These are phyloP conservation scores for Ciconia maguari DNA, from an alignment of 2,113 vertebrate species.

Conservation along the genomic window DNA sequence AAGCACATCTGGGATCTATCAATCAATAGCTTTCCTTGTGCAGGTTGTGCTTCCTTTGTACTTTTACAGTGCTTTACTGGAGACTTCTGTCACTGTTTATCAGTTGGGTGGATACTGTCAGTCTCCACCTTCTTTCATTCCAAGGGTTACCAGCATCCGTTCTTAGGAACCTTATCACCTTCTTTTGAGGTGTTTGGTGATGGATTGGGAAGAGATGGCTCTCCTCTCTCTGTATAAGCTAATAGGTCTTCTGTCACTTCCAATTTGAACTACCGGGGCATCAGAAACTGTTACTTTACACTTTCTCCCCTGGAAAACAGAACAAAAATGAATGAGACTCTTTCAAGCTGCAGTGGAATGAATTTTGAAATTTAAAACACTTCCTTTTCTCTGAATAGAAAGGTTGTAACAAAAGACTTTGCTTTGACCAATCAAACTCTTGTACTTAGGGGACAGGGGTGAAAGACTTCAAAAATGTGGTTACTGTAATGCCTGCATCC, in stretches of 20 bases:
- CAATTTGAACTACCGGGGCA: background rate
- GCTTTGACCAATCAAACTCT: background rate
- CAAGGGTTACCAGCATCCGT: background rate
- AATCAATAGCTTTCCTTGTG: background rate
- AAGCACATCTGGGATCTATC: background rate
- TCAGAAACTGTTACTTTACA: slow-evolving; percentile 18
- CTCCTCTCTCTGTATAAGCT: background rate
- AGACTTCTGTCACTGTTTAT: background rate
- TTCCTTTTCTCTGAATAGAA: background rate
- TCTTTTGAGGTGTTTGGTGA: background rate
- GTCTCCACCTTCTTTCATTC: background rate
- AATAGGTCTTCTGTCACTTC: slow-evolving; percentile 27
- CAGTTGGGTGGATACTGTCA: background rate
- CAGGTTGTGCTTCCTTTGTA: background rate
- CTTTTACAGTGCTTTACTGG: background rate
- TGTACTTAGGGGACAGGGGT: background rate
- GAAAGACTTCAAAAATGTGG: background rate
- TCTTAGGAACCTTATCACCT: background rate
- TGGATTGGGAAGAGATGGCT: background rate
- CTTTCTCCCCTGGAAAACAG: background rate
- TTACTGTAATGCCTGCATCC: background rate
- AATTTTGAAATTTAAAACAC: background rate
- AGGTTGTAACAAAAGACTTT: background rate
- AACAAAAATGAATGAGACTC: background rate
- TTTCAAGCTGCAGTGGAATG: background rate